Percentiles rank a stretch among this genome's conserved stretches.
Evolutionary conservation across 2,113 vertebrate genomes (phyloP).

Genomic region (Pteropus alecto): DNA sequence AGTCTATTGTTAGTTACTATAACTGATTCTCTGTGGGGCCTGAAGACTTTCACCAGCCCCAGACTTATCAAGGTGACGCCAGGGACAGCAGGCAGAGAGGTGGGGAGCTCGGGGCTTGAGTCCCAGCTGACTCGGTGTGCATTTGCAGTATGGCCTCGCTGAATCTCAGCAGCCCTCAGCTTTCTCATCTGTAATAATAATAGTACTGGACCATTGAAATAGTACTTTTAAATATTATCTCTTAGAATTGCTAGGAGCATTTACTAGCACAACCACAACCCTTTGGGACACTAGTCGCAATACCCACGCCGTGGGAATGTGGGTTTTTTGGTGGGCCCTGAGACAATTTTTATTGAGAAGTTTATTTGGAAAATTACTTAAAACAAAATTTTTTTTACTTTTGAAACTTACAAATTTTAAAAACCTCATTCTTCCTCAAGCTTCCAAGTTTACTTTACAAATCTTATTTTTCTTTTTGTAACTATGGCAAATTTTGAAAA

Average conservation of each 20-base stretch:
- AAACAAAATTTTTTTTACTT: not conserved
- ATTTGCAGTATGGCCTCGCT: not conserved
- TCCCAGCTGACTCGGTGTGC: not conserved
- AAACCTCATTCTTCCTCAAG: not conserved
- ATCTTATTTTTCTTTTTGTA: not conserved
- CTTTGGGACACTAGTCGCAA: not conserved
- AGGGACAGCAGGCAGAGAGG: not conserved
- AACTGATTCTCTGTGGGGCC: not conserved
- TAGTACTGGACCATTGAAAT: not conserved
- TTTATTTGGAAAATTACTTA: not conserved
- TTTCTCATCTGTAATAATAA: not conserved
- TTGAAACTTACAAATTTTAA: not conserved
- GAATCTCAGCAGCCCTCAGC: not conserved
- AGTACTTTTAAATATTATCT: not conserved
- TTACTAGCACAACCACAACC: fast-evolving
- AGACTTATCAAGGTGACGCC: not conserved
- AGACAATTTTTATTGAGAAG: not conserved
- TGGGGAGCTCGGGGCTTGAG: too few species aligned
- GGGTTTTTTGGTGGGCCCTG: not conserved
- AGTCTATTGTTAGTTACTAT: not conserved
- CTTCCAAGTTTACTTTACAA: not conserved
- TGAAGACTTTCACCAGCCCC: not conserved
- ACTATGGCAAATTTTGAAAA: not conserved
- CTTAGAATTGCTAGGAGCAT: not conserved
- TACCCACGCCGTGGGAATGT: not conserved